These are phyloP conservation scores for Micropterix aruncella DNA, from an alignment of 2,888 invertebrate species.

Conservation along the genomic window DNA sequence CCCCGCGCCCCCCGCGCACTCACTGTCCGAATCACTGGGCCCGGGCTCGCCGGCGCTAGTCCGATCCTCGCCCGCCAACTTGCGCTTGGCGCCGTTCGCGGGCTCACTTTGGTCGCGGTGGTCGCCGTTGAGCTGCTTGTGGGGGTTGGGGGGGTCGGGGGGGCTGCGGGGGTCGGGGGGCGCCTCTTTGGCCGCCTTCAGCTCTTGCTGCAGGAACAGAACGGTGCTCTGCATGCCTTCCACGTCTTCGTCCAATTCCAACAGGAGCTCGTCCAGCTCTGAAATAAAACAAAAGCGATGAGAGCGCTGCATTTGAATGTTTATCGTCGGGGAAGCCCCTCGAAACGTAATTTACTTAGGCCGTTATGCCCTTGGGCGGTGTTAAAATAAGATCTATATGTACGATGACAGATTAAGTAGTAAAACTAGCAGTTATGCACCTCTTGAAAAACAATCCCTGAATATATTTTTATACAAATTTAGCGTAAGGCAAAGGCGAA, in stretches of 20 bases:
- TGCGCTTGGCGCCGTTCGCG: constrained; percentile 25
- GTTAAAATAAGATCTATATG: not conserved
- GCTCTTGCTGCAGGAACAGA: constrained; percentile 82
- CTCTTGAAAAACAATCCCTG: no score
- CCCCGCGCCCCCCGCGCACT: constrained; percentile 18
- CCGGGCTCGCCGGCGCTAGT: constrained; percentile 16
- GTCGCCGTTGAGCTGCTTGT: constrained; percentile 10
- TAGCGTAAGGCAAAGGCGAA: no score
- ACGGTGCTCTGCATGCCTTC: constrained; percentile 99
- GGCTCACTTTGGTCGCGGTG: constrained; percentile 13
- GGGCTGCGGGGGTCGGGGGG: constrained; percentile 17
- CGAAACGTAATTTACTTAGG: no score
- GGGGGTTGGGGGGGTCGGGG: constrained; percentile 13
- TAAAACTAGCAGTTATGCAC: no score
- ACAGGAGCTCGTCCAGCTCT: constrained; percentile 91
- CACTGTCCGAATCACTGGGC: constrained; percentile 22
- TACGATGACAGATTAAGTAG: no score
- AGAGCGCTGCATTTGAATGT: not conserved
- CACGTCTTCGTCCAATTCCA: constrained; percentile 92
- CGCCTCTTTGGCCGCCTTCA: constrained; percentile 68
- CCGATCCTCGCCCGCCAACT: constrained; percentile 28
- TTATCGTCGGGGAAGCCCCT: no score
- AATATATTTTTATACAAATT: no score
- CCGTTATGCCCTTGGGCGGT: not conserved
- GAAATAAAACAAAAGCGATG: constrained; percentile 16